These are phyloP conservation scores for Poicephalus gulielmi DNA, from an alignment of 2,113 vertebrate genomes.

Conservation along the genomic window DNA sequence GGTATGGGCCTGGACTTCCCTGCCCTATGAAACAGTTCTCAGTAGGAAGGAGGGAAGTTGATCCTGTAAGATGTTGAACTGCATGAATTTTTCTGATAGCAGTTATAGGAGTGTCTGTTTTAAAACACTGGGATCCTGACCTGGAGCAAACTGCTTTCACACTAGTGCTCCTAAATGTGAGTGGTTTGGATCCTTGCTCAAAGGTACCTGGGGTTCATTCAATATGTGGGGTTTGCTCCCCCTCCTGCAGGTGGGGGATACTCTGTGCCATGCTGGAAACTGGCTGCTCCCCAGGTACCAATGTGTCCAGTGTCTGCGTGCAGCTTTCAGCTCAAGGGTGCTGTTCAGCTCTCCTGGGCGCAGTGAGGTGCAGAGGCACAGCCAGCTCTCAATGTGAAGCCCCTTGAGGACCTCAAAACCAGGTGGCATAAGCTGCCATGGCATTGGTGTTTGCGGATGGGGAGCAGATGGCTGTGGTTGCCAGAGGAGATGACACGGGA, in stretches of 20 bases:
- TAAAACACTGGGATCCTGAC: background rate
- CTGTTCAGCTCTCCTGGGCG: background rate
- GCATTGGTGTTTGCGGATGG: background rate
- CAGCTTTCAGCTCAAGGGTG: background rate
- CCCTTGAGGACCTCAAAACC: background rate
- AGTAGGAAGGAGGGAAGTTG: background rate
- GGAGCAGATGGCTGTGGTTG: conserved; percentile 31
- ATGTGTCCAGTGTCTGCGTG: background rate
- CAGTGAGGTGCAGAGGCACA: background rate
- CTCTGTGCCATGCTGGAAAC: background rate
- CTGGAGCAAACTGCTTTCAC: background rate
- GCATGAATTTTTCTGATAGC: background rate
- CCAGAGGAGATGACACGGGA: background rate
- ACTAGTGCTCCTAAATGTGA: background rate
- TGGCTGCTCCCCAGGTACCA: background rate
- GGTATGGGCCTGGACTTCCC: background rate
- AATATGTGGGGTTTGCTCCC: background rate
- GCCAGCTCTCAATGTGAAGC: background rate
- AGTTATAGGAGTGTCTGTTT: background rate
- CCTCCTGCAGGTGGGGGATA: too few species aligned
- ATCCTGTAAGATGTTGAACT: background rate
- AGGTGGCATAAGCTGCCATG: background rate
- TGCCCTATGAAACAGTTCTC: background rate
- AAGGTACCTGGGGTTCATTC: background rate
- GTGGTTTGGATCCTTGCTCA: background rate